Base-by-base conservation (phyloP, 2,888 invertebrate species). In the Clanis bilineata region DNA sequence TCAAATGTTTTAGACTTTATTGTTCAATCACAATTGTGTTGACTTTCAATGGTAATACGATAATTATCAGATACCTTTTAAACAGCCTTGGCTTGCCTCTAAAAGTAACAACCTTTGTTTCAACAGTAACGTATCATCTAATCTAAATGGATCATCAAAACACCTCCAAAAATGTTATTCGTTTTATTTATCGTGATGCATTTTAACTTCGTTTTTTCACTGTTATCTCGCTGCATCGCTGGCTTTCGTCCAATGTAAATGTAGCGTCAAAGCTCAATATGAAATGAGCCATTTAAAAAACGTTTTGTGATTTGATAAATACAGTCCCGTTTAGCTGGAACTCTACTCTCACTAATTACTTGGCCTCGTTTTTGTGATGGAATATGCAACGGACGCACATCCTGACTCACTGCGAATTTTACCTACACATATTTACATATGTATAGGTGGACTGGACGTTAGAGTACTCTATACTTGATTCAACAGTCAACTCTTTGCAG, bases 371-470 rank as follows among this genome's bases (percentile, higher is more conserved):
- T 64, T 65, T 64, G 56, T 71, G 73, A 75, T 77, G 67, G 71
- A 76, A 76, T 77, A 78, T 77, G 76, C 76, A 76, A 65, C 57
- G 58, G 58, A 63, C 63, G 66, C 65, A 65, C 67, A 65, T 69
- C 65, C 67, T 67, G 63, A 47, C 56, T 62, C 58, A 57, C 12
- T 18, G 45, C 25, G 51, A n/a, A 25, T 28, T 28, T 6, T 18
- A 9, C 18, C 41, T 18, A 7, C 41, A 41, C 6, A 22, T 36
- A 44, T 3, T 22, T n/a, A 41, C 43, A 44, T 45, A 28, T 38
- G 38, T 23, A 15, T 10, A 39, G 23, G 25, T 2, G 10, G 7
- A 36, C 28, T 28, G 28, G 45, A 41, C 15, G 41, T 32, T 12
- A 36, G 12, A 3, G 36, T 2, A 12, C 9, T 36, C 36, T 36